Base-by-base conservation (phyloP, 2,888 invertebrate genomes). In the Caenorhabditis sulstoni region DNA sequence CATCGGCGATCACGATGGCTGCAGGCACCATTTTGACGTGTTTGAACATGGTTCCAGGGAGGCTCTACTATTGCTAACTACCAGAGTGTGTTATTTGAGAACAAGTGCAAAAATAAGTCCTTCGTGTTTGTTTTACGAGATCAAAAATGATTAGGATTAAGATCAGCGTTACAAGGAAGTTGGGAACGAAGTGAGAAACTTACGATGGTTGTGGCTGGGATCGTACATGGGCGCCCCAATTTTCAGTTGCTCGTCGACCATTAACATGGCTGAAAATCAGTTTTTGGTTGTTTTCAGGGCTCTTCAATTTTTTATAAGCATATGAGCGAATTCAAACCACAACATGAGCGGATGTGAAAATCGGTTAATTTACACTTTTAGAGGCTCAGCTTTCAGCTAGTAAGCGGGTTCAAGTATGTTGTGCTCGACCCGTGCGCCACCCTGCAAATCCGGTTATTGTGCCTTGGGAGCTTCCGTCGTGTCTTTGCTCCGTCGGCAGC, bases 221-320 rank as follows among this genome's bases (percentile, higher is more conserved):
- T 65, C 45, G 23, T 64, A 71, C 66, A 61, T 47, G 44, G 58
- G 44, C 5, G 78, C 39, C 35, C 68, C 79, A 41, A 79, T 73
- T 68, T 79, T 79, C 35, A 79, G 23, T 20, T 79, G 79, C 58
- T 79, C 79, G 18, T 79, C 79, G 12, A 73, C 79, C 73, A 79
- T 79, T 23, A 73, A 18, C 79, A 79, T 79, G 3, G 18, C 45
- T 49, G 18, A 59, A 61, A 39, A 53, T 49, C 45, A 58, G 16
- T 41, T 58, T 41, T 37, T 9, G 5, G 1, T 11, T 61, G 29
- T 47, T 35, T 61, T 58, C 18, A 8, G 39, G 7, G 7, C 44
- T 59, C 44, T 59, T 22, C 59, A 18, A 29, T 7, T 3, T 29
- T 29, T 29, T 3, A 29, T 5, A 7, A 29, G 3, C 29, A 7